These are phyloP conservation scores for Geopemphigus sp. DNA, from an alignment of 1,140 invertebrate species.

Conservation along the genomic window DNA sequence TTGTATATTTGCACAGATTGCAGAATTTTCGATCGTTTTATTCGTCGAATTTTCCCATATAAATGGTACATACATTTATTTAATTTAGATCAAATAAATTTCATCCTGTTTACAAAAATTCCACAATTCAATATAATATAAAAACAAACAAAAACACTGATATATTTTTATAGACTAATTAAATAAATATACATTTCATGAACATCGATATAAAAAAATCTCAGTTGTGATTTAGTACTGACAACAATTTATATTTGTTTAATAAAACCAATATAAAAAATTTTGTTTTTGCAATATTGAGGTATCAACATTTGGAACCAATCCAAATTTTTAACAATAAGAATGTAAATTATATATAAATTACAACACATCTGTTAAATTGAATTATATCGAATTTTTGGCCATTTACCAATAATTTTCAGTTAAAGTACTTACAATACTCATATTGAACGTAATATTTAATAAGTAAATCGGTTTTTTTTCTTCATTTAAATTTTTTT, in stretches of 20 bases:
- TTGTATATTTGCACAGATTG: neutral
- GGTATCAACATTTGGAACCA: slow-evolving; percentile 10
- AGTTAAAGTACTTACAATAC: slow-evolving; percentile 3
- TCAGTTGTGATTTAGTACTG: neutral
- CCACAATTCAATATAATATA: too few species aligned
- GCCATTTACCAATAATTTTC: slow-evolving; percentile 22
- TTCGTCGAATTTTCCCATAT: too few species aligned
- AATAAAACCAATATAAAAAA: neutral
- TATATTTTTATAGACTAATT: too few species aligned
- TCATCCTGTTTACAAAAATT: too few species aligned
- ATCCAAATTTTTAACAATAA: slow-evolving; percentile 11
- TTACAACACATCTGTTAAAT: slow-evolving; percentile 25
- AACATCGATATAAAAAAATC: neutral
- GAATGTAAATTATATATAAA: slow-evolving; percentile 29
- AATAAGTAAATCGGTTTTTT: neutral
- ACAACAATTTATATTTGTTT: neutral
- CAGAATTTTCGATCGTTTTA: too few species aligned
- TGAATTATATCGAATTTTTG: slow-evolving; percentile 22
- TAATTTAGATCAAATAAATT: too few species aligned
- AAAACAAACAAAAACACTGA: too few species aligned
- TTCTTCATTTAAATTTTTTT: too few species aligned
- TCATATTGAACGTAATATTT: neutral
- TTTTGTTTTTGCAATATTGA: slow-evolving; percentile 1
- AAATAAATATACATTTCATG: too few species aligned
- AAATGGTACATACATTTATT: too few species aligned